Percentiles rank a stretch among this genome's conserved stretches.
Conservation (phyloP, 2,797 vertebrate genomes). For the Antrozous pallidus region DNA sequence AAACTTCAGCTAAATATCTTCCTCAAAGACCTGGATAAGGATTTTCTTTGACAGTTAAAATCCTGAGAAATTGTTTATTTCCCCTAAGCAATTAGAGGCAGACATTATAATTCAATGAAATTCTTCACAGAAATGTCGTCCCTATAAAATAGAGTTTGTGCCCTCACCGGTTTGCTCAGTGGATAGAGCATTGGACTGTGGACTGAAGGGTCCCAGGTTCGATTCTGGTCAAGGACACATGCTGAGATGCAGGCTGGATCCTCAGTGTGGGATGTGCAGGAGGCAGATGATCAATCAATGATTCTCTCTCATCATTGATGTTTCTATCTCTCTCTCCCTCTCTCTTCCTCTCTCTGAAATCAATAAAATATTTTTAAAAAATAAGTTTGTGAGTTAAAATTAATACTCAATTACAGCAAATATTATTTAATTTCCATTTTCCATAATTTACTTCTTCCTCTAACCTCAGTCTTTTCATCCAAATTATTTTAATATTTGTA, state of each 20-base stretch:
- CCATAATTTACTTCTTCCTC: neutral
- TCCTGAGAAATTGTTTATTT: neutral
- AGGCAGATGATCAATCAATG: no score
- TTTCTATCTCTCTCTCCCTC: no score
- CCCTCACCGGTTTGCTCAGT: no score
- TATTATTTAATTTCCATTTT: neutral
- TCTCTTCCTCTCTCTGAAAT: no score
- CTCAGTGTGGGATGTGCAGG: no score
- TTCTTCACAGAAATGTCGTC: neutral
- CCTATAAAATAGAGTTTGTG: neutral
- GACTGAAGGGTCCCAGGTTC: no score
- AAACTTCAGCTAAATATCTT: neutral
- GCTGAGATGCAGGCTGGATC: no score
- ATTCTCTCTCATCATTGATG: no score
- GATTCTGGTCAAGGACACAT: no score
- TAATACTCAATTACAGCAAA: neutral
- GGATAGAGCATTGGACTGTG: no score
- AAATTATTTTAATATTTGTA: neutral
- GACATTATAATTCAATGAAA: neutral
- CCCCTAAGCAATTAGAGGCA: neutral
- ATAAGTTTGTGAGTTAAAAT: neutral
- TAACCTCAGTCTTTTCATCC: neutral
- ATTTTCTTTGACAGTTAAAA: neutral
- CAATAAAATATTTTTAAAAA: neutral
- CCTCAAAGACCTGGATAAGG: neutral